A percentile compares a stretch with the other conserved stretches of the same genome.
These are phyloP conservation scores for Steinernema feltiae DNA, from an alignment of 1,140 invertebrate genomes.

Conservation along the genomic window DNA sequence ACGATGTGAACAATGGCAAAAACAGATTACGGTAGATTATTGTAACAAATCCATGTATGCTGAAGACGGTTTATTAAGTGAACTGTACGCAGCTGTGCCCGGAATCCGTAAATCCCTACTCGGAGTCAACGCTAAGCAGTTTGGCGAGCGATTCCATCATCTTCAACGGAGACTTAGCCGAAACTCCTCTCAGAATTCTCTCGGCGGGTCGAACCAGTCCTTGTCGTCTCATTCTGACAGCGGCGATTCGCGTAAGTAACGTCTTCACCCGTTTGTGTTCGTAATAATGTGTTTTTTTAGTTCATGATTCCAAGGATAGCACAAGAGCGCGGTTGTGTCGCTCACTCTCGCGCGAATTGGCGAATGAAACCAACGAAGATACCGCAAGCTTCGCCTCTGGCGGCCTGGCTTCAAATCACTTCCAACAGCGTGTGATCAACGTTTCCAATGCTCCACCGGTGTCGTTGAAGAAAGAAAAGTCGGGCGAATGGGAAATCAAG, in stretches of 20 bases:
- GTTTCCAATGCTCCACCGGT: constrained; percentile 57
- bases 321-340: neutral
- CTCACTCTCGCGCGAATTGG: neutral
- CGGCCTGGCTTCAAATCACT: constrained; percentile 48
- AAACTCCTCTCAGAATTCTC: constrained; percentile 15
- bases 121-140: constrained; percentile 53
- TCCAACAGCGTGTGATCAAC: constrained; percentile 55
- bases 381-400: constrained; percentile 35
- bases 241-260: too few species aligned
- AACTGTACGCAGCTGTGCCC: constrained; percentile 57
- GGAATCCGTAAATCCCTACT: constrained; percentile 52
- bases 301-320: neutral
- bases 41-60: neutral
- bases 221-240: constrained; percentile 14
- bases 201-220: constrained; percentile 6
- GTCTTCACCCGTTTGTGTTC: too few species aligned
- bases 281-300: constrained; percentile 1
- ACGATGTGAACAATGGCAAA: constrained; percentile 56
- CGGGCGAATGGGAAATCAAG: constrained; percentile 57
- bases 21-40: constrained; percentile 46
- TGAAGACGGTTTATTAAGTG: constrained; percentile 30
- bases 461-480: constrained; percentile 50
- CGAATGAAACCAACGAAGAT: constrained; percentile 32
- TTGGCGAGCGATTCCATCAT: constrained; percentile 56
- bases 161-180: constrained; percentile 43